Conservation (phyloP, 2,797 vertebrate genomes). For the Valencia hispanica region DNA sequence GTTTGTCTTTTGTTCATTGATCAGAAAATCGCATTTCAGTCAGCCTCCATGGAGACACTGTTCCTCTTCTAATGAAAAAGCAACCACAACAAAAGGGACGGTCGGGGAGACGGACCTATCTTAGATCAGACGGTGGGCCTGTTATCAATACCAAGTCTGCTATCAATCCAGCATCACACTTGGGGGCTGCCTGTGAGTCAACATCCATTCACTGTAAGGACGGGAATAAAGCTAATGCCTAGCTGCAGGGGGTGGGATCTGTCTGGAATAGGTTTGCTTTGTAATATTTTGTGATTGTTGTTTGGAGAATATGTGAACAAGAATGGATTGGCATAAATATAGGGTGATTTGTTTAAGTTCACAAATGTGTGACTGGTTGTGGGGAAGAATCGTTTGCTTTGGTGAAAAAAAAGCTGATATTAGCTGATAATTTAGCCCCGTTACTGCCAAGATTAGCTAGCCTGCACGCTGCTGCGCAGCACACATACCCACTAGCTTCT, state of each 20-base stretch:
- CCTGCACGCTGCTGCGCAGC: background rate
- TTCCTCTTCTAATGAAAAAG: constrained; percentile 32
- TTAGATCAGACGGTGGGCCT: constrained; percentile 35
- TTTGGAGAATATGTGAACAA: constrained; percentile 25
- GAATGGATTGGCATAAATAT: constrained; percentile 20
- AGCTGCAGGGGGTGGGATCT: constrained; percentile 40
- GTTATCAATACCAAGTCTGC: constrained; percentile 51
- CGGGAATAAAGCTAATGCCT: constrained; percentile 60
- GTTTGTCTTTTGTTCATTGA: background rate
- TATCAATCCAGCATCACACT: constrained; percentile 60
- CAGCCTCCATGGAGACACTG: constrained; percentile 10
- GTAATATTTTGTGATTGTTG: constrained; percentile 40
- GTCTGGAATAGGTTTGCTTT: constrained; percentile 37
- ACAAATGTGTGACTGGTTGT: constrained; percentile 6
- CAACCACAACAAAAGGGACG: constrained; percentile 40
- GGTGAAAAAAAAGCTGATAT: background rate
- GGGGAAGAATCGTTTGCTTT: constrained; percentile 12
- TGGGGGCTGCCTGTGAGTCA: constrained; percentile 52
- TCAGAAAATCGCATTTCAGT: constrained; percentile 32
- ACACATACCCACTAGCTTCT: background rate
- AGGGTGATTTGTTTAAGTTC: background rate
- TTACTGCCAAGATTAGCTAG: background rate
- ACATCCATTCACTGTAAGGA: constrained; percentile 54
- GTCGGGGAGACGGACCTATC: constrained; percentile 32
- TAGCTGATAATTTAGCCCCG: background rate